A percentile compares a stretch with the other conserved stretches of the same genome.
Evolutionary conservation across 1,140 invertebrate species (phyloP).

Genomic region (Sarcophaga peregrina): DNA sequence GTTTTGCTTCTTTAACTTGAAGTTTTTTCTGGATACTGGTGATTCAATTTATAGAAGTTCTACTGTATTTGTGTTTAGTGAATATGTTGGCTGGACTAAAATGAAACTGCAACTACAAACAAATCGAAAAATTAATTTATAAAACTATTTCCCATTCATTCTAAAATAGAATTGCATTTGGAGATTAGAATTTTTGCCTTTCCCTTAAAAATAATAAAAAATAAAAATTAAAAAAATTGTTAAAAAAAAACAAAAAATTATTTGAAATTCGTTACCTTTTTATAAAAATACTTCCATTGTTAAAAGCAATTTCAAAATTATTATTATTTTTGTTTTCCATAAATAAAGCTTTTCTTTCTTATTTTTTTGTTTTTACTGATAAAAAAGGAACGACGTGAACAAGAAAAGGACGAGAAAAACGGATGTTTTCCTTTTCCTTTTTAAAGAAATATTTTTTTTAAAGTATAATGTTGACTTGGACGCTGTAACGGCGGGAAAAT

Average conservation of each 20-base stretch:
- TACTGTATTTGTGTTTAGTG: background rate
- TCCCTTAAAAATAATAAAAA: constrained; percentile 4
- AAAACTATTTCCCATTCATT: background rate
- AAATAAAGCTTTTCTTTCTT: constrained; percentile 43
- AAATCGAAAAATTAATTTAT: too few relatives aligned
- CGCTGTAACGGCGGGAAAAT: too few relatives aligned
- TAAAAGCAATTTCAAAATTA: constrained; percentile 66
- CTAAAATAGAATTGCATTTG: background rate
- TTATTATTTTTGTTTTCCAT: constrained; percentile 67
- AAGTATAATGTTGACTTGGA: too few relatives aligned
- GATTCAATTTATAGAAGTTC: too few relatives aligned
- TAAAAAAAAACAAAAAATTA: constrained; percentile 31
- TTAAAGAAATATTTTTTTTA: background rate
- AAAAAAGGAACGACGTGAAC: constrained; percentile 22
- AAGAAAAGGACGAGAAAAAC: background rate
- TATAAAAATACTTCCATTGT: constrained; percentile 67
- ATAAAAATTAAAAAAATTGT: background rate
- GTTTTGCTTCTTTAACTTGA: too few relatives aligned
- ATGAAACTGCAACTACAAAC: too few relatives aligned
- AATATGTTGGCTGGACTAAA: background rate
- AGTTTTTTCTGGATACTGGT: too few relatives aligned
- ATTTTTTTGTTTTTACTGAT: background rate
- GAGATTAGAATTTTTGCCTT: too few relatives aligned
- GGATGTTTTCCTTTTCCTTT: background rate
- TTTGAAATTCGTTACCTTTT: constrained; percentile 59